Evolutionary conservation across 2,888 invertebrate genomes (phyloP).

Genomic region (Melieria crassipennis): DNA sequence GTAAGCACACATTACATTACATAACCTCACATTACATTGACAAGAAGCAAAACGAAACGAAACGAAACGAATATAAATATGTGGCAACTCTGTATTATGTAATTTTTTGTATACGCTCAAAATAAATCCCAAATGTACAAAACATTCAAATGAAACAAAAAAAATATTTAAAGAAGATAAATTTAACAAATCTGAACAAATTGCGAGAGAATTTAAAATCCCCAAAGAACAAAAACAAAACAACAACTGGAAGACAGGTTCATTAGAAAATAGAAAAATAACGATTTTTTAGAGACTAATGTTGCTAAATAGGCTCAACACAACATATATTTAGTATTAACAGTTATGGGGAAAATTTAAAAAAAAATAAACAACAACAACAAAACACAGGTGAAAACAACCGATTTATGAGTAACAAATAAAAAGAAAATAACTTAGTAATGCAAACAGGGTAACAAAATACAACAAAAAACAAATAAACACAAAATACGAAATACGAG

Average conservation of each 20-base stretch:
- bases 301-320: constrained; percentile 17
- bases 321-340: constrained; percentile 19
- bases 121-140: constrained; percentile 34
- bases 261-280: constrained; percentile 30
- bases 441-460: constrained; percentile 29
- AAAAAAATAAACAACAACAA: neutral
- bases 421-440: constrained; percentile 13
- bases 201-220: constrained; percentile 19
- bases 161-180: constrained; percentile 35
- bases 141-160: constrained; percentile 25
- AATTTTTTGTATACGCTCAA: constrained; percentile 43
- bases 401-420: neutral
- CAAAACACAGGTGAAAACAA: neutral
- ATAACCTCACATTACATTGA: constrained; percentile 19
- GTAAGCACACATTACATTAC: neutral
- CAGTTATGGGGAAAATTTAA: constrained; percentile 11
- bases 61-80: constrained; percentile 18
- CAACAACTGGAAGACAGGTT: constrained; percentile 42
- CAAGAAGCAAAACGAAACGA: constrained; percentile 13
- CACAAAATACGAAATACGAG: neutral
- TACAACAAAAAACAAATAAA: neutral
- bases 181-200: constrained; percentile 21
- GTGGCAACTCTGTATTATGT: constrained; percentile 21
- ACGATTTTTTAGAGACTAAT: constrained; percentile 4
- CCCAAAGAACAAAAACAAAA: constrained; percentile 39